phyloP scores from a whole-genome alignment of 23 tunicate genomes.

The Ascidia mentula region DNA sequence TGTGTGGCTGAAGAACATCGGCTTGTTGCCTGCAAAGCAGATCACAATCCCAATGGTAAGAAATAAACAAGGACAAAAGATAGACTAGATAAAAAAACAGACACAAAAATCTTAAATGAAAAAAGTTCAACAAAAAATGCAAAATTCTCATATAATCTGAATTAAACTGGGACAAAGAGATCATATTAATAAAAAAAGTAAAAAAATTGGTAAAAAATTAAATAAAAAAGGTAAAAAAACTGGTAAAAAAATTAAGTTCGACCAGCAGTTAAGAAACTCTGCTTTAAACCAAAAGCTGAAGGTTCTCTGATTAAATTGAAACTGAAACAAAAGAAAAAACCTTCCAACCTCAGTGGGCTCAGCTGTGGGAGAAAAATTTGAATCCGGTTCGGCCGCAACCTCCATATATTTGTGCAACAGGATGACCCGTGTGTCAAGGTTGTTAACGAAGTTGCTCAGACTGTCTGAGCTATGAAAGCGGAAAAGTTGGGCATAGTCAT shows the following conservation, averaged over 20 bases:
- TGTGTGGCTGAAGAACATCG: constrained; percentile 38
- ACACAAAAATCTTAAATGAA: too few relatives aligned
- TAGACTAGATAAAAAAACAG: too few relatives aligned
- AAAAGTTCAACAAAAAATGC: too few relatives aligned
- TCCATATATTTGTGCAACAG: constrained; percentile 47
- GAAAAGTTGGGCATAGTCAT: constrained; percentile 25
- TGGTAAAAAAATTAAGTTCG: background rate
- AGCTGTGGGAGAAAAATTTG: background rate
- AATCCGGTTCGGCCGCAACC: background rate
- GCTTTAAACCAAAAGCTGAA: too few relatives aligned
- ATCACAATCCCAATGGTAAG: too few relatives aligned
- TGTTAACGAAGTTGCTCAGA: constrained; percentile 27
- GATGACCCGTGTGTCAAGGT: constrained; percentile 22
- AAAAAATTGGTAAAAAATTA: too few relatives aligned
- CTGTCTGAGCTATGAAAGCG: constrained; percentile 6
- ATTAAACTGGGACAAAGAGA: too few relatives aligned
- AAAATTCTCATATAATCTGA: too few relatives aligned
- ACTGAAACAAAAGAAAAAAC: too few relatives aligned
- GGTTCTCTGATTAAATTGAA: background rate
- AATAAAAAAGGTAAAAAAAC: background rate
- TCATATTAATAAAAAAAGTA: too few relatives aligned
- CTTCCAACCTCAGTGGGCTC: background rate
- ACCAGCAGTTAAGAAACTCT: background rate
- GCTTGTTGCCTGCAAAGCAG: background rate
- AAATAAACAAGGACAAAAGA: too few relatives aligned